Conservation (phyloP, 2,113 vertebrate genomes). For the Xiphorhynchus elegans region DNA sequence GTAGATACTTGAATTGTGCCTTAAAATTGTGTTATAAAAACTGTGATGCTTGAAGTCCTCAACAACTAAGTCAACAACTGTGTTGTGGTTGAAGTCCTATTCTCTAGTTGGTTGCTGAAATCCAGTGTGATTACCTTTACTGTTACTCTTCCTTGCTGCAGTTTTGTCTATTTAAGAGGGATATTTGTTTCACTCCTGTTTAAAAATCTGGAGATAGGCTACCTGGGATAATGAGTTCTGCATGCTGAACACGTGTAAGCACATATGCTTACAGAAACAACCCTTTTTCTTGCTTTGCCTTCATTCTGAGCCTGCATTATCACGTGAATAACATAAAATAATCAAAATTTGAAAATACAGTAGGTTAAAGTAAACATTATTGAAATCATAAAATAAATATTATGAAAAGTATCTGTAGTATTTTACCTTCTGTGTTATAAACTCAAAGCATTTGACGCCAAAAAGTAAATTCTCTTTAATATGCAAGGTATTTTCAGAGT, state of each 20-base stretch:
- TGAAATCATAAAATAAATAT: background rate
- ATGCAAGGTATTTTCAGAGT: background rate
- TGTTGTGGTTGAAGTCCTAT: background rate
- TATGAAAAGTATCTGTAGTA: background rate
- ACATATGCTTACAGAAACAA: background rate
- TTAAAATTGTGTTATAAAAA: background rate
- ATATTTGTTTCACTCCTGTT: background rate
- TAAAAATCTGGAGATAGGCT: background rate
- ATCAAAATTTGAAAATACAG: background rate
- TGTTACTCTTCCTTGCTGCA: background rate
- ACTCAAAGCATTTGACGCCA: background rate
- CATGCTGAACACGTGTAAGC: background rate
- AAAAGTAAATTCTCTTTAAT: background rate
- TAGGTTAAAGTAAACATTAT: background rate
- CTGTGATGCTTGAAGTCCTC: background rate
- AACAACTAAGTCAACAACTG: background rate
- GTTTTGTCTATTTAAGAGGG: background rate
- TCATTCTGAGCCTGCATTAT: background rate
- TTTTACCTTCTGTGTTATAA: background rate
- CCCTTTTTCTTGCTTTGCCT: background rate
- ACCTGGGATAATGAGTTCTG: background rate
- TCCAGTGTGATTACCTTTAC: background rate
- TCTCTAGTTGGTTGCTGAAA: background rate
- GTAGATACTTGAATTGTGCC: background rate
- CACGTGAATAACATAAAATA: background rate